These are phyloP conservation scores for Crocuta crocuta DNA, from an alignment of 2,113 vertebrate species.

Conservation along the genomic window DNA sequence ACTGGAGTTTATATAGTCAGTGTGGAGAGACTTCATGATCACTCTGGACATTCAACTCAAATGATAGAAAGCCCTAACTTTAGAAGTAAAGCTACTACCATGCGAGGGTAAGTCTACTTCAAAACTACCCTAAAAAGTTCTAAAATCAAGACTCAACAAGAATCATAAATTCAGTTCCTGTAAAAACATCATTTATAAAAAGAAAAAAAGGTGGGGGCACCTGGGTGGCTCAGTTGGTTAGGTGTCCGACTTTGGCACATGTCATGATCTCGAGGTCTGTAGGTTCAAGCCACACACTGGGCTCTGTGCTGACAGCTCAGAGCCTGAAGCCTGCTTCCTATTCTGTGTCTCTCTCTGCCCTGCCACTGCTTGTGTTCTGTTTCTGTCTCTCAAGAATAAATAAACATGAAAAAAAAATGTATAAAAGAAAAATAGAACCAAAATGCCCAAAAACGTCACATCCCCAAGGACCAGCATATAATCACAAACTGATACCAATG, in stretches of 20 bases:
- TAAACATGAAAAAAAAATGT: background rate
- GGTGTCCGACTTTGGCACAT: too few relatives aligned
- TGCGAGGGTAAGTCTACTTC: background rate
- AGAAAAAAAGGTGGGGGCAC: background rate
- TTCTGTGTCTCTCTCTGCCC: too few relatives aligned
- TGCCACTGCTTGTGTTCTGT: too few relatives aligned
- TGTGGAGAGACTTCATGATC: background rate
- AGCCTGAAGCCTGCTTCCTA: too few relatives aligned
- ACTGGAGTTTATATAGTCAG: background rate
- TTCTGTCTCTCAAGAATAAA: too few relatives aligned
- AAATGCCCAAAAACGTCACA: background rate
- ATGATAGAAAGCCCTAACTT: background rate
- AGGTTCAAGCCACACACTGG: too few relatives aligned
- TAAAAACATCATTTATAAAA: background rate
- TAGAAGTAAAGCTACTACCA: background rate
- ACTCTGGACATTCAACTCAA: background rate
- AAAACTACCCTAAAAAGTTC: background rate
- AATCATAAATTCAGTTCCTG: background rate
- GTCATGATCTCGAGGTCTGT: too few relatives aligned
- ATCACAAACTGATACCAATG: background rate
- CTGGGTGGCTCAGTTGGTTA: too few relatives aligned
- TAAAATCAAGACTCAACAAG: background rate
- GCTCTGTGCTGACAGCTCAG: too few relatives aligned
- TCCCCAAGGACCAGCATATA: background rate
- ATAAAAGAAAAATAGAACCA: background rate